These are phyloP conservation scores for Leptatherina wallacei DNA, from an alignment of 2,797 vertebrate species.

Conservation along the genomic window DNA sequence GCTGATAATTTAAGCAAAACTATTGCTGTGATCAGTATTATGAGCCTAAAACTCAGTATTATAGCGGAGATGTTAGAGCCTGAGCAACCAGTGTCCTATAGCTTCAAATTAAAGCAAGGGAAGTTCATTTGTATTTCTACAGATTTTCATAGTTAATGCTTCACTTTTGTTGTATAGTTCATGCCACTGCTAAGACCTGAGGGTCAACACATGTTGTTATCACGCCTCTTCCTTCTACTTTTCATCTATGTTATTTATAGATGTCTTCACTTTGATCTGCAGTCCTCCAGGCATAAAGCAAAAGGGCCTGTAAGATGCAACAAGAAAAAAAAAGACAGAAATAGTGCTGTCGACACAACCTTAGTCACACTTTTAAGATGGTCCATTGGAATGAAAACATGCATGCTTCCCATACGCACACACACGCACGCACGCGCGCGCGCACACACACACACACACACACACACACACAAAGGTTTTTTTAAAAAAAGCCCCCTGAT, in stretches of 20 bases:
- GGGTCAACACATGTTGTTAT: background rate
- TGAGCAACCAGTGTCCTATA: background rate
- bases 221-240: background rate
- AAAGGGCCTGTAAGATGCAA: conserved; percentile 1
- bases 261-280: conserved; percentile 10
- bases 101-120: conserved; percentile 2
- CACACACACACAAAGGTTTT: background rate
- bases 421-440: too few species aligned
- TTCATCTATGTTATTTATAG: conserved; percentile 6
- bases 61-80: too few species aligned
- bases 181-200: conserved; percentile 3
- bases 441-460: too few species aligned
- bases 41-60: too few species aligned
- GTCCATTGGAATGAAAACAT: conserved; percentile 19
- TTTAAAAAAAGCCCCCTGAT: background rate
- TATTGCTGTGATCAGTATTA: background rate
- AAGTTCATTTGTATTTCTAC: conserved; percentile 1
- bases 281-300: conserved; percentile 11
- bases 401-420: too few species aligned
- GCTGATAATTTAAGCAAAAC: background rate
- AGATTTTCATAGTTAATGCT: background rate
- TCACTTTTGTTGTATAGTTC: conserved; percentile 16
- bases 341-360: conserved; percentile 12
- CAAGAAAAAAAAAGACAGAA: conserved; percentile 30
- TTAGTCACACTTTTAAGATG: conserved; percentile 24